Evolutionary conservation across 2,888 invertebrate species (phyloP).

Genomic region (Fragum sueziense): DNA sequence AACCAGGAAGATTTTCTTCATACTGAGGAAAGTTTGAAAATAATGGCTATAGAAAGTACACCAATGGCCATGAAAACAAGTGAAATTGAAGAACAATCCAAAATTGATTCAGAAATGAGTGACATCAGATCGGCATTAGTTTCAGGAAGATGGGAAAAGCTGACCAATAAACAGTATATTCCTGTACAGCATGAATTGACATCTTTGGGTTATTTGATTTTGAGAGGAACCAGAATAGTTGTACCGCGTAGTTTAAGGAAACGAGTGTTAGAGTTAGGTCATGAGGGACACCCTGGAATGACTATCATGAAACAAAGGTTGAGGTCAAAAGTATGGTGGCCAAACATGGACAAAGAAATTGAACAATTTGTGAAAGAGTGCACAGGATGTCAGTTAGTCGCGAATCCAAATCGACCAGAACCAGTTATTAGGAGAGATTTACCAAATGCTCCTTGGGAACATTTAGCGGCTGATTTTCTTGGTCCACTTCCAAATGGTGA

Average conservation of each 20-base stretch:
- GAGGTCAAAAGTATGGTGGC: slow-evolving; percentile 56
- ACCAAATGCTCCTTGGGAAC: slow-evolving; percentile 48
- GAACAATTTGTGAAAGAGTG: slow-evolving; percentile 31
- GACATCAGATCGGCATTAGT: slow-evolving; percentile 10
- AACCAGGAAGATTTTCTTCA: not conserved
- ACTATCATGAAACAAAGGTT: slow-evolving; percentile 36
- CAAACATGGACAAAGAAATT: slow-evolving; percentile 36
- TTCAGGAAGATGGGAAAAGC: slow-evolving; percentile 16
- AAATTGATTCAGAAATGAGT: slow-evolving; percentile 23
- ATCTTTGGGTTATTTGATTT: slow-evolving; percentile 17
- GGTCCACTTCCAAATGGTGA: slow-evolving; percentile 24
- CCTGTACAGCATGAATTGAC: slow-evolving; percentile 18
- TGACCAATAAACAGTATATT: slow-evolving; percentile 17
- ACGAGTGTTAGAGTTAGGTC: slow-evolving; percentile 29
- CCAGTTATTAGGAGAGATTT: slow-evolving; percentile 17
- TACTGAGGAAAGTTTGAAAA: no score
- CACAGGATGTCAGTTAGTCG: slow-evolving; percentile 45
- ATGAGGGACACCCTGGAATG: slow-evolving; percentile 57
- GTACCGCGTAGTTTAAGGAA: slow-evolving; percentile 17
- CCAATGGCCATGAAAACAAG: slow-evolving; percentile 17
- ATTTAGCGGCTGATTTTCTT: slow-evolving; percentile 43
- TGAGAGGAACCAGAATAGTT: slow-evolving; percentile 33
- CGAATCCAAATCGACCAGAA: not conserved
- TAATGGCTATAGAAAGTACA: not conserved
- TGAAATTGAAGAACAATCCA: slow-evolving; percentile 28